Conservation (phyloP, 53 echinoderm and acorn worm species). For the Echinarachnius parma region DNA sequence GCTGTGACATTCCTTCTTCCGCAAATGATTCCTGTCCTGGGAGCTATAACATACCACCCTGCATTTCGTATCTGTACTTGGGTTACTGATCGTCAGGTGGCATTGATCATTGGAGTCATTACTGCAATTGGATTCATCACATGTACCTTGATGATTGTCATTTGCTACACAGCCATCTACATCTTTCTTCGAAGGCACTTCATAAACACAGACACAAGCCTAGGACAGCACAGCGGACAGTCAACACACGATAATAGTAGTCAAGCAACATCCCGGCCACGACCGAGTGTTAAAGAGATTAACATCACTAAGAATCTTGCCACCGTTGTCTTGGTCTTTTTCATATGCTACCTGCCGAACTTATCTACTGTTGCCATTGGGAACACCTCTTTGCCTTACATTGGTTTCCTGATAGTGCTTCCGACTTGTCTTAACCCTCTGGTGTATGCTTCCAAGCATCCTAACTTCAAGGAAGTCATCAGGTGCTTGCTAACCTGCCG, state of each 20-base stretch:
- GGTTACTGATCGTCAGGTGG: too few relatives aligned
- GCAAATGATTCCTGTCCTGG: conserved; percentile 14
- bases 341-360: conserved; percentile 12
- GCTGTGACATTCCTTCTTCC: conserved; percentile 1
- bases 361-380: neutral
- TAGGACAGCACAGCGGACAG: too few relatives aligned
- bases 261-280: too few relatives aligned
- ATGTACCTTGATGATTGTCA: conserved; percentile 6
- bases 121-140: too few relatives aligned
- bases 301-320: conserved; percentile 36
- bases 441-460: conserved; percentile 5
- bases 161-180: conserved; percentile 29
- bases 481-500: neutral
- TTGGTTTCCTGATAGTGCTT: neutral
- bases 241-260: neutral
- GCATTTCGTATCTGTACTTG: too few relatives aligned
- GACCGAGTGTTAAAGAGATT: conserved; percentile 6
- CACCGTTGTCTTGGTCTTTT: conserved; percentile 22
- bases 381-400: neutral
- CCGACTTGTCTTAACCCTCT: conserved; percentile 21
- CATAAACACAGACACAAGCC: neutral
- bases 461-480: conserved; percentile 12
- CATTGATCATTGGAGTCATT: too few relatives aligned
- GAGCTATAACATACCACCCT: conserved; percentile 16
- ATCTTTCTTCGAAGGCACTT: conserved; percentile 10